Percentiles rank a stretch among this genome's conserved stretches.
Evolutionary conservation across 2,888 invertebrate genomes (phyloP).

Genomic region (Dusona sp.): DNA sequence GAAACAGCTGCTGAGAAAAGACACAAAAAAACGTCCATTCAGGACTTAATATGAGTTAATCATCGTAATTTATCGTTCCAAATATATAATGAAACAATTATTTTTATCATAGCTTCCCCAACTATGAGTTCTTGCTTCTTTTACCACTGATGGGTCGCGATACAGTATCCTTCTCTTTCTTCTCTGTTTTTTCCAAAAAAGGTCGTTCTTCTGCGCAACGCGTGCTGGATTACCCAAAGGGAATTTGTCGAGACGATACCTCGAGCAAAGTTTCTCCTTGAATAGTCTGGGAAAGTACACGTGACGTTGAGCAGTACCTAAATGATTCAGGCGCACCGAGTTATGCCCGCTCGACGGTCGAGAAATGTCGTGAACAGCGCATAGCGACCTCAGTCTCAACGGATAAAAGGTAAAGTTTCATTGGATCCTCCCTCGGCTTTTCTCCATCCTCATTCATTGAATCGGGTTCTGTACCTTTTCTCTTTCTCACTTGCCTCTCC

Average conservation of each 20-base stretch:
- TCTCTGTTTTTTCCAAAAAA: conserved; percentile 18
- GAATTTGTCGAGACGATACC: conserved; percentile 65
- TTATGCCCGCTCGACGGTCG: conserved; percentile 56
- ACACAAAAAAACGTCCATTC: too few relatives aligned
- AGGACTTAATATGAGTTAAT: too few relatives aligned
- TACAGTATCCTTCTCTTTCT: conserved; percentile 11
- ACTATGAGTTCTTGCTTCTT: background rate
- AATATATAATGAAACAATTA: conserved; percentile 9
- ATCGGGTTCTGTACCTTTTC: conserved; percentile 22
- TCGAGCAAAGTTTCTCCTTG: conserved; percentile 55
- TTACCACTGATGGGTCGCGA: conserved; percentile 3
- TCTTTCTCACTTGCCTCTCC: conserved; percentile 29
- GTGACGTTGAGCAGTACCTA: conserved; percentile 68
- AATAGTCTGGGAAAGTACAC: conserved; percentile 67
- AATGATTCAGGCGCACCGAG: conserved; percentile 65
- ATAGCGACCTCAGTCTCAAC: conserved; percentile 51
- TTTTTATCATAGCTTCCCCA: conserved; percentile 2
- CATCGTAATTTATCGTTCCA: background rate
- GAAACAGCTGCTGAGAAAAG: too few relatives aligned
- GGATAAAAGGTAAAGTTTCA: conserved; percentile 65
- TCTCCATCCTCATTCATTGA: conserved; percentile 46
- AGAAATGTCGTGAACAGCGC: conserved; percentile 63
- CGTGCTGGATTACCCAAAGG: conserved; percentile 62
- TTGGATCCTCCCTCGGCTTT: conserved; percentile 59
- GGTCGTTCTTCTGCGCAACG: conserved; percentile 17